A percentile compares a stretch with the other conserved stretches of the same genome.
phyloP scores from a whole-genome alignment of 1,140 invertebrate species.

The Trialeurodes vaporariorum region DNA sequence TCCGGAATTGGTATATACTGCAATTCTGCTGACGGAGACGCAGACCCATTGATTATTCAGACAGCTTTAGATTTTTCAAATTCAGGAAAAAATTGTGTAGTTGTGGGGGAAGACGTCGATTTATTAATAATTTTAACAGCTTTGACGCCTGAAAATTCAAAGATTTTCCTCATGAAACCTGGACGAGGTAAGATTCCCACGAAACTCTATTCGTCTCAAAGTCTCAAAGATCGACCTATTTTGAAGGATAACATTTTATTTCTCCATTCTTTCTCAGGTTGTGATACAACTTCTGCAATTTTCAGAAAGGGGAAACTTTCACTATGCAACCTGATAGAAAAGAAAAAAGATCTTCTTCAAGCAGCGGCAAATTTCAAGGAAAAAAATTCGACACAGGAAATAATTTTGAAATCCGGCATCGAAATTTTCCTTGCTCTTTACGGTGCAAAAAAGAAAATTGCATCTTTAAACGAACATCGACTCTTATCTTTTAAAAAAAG shows the following conservation, averaged over 20 bases:
- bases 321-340: neutral
- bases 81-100: neutral
- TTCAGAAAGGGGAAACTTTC: slow-evolving; percentile 17
- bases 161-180: neutral
- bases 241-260: slow-evolving; percentile 18
- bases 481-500: no score
- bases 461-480: no score
- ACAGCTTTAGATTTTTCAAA: slow-evolving; percentile 14
- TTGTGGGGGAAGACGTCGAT: slow-evolving; percentile 20
- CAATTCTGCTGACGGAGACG: slow-evolving; percentile 16
- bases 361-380: neutral
- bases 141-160: neutral
- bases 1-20: neutral
- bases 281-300: slow-evolving; percentile 20
- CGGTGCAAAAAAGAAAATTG: no score
- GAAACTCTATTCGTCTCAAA: slow-evolving; percentile 5
- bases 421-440: no score
- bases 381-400: no score
- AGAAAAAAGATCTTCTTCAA: neutral
- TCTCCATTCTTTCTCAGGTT: slow-evolving; percentile 17
- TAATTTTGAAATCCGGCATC: no score
- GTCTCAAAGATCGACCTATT: neutral
- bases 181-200: neutral
- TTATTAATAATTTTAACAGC: slow-evolving; percentile 16
- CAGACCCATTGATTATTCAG: slow-evolving; percentile 20